Evolutionary conservation across 2,113 vertebrate species (phyloP).

Genomic region (Ammodytes marinus): DNA sequence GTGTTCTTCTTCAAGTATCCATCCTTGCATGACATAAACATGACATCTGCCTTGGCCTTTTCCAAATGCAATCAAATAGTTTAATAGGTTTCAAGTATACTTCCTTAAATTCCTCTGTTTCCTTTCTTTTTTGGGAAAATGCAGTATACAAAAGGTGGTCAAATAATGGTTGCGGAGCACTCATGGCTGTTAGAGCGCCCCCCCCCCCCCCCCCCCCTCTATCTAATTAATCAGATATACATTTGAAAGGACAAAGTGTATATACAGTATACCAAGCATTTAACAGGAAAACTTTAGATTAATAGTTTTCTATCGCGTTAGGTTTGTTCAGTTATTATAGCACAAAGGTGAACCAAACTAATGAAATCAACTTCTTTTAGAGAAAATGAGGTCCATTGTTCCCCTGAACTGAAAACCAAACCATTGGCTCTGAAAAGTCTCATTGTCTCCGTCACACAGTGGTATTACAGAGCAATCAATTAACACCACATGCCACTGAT

Average conservation of each 20-base stretch:
- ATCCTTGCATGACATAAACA: neutral
- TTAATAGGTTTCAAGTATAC: no score
- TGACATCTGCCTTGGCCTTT: conserved; percentile 5
- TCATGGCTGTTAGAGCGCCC: neutral
- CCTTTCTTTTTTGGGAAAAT: neutral
- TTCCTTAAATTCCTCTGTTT: no score
- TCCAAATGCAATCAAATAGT: conserved; percentile 30
- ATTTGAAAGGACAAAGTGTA: neutral
- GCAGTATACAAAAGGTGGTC: neutral
- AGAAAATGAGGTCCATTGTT: conserved; percentile 1
- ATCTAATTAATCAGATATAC: no score
- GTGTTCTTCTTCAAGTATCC: neutral
- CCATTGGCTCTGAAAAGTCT: conserved; percentile 12
- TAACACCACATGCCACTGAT: conserved; percentile 60
- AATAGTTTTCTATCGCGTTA: neutral
- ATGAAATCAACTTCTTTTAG: neutral
- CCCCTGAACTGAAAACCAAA: neutral
- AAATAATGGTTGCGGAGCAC: neutral
- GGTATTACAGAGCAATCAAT: conserved; percentile 71
- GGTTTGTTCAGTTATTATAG: neutral
- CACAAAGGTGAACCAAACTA: neutral
- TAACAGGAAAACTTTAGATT: neutral
- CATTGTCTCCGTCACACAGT: conserved; percentile 43
- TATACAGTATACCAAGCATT: neutral
- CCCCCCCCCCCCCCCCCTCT: no score